phyloP scores from a whole-genome alignment of 1,140 invertebrate genomes.

The Limonius californicus region DNA sequence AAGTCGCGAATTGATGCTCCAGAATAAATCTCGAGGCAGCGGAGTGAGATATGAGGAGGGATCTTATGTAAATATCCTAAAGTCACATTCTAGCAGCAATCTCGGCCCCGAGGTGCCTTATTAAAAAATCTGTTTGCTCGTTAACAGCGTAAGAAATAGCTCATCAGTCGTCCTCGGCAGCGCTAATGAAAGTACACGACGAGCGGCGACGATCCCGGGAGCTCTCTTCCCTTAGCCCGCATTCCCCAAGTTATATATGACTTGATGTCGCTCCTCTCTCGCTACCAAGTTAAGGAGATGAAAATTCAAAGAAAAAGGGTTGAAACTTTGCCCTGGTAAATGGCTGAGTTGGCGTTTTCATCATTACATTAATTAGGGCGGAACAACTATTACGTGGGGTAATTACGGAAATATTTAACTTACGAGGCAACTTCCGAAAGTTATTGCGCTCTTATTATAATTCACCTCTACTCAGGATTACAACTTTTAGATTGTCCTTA shows the following conservation, averaged over 20 bases:
- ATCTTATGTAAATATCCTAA: constrained; percentile 24
- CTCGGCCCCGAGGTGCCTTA: constrained; percentile 20
- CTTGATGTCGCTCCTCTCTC: not conserved
- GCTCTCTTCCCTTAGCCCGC: not conserved
- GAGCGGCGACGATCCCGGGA: not conserved
- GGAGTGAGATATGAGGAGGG: not conserved
- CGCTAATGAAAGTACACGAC: constrained; percentile 26
- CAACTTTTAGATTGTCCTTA: no score
- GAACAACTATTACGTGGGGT: constrained; percentile 1
- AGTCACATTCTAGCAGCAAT: constrained; percentile 22
- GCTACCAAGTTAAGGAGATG: constrained; percentile 4
- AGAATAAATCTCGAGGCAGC: not conserved
- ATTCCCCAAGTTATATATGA: constrained; percentile 10
- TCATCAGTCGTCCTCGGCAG: constrained; percentile 17
- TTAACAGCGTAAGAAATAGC: constrained; percentile 30
- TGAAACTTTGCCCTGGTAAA: constrained; percentile 2
- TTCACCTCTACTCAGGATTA: no score
- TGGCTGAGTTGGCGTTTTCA: not conserved
- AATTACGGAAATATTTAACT: not conserved
- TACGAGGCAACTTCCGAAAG: no score
- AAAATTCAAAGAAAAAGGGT: constrained; percentile 13
- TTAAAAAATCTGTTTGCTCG: constrained; percentile 32
- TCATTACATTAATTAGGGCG: constrained; percentile 3
- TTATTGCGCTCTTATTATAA: no score
- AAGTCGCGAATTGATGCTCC: not conserved